Evolutionary conservation across 2,888 invertebrate species (phyloP).

Genomic region (Calephelis perditalis): DNA sequence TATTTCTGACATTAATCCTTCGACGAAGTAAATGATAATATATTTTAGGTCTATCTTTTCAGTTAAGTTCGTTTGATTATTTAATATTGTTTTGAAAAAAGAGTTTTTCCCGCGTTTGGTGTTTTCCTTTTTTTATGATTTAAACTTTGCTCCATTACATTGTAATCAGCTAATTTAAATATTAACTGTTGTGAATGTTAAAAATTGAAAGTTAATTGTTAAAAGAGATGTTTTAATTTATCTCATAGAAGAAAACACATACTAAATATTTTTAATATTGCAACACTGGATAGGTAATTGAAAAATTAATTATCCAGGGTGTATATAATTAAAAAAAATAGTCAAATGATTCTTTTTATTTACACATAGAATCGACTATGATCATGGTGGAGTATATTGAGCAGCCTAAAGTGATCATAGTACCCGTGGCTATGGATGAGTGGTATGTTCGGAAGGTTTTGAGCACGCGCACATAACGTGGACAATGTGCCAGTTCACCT

Average conservation of each 20-base stretch:
- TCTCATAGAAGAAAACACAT: slow-evolving; percentile 14
- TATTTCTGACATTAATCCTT: too few relatives aligned
- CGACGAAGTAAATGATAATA: too few relatives aligned
- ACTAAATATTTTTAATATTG: slow-evolving; percentile 20
- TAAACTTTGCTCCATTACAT: too few relatives aligned
- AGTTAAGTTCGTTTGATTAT: too few relatives aligned
- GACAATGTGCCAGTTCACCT: slow-evolving; percentile 85
- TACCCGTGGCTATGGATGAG: slow-evolving; percentile 88
- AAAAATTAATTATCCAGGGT: not conserved
- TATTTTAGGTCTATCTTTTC: too few relatives aligned
- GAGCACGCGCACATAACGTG: slow-evolving; percentile 87
- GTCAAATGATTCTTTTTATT: slow-evolving; percentile 33
- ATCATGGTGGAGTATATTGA: slow-evolving; percentile 70
- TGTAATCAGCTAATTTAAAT: too few relatives aligned
- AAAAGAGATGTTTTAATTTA: slow-evolving; percentile 27
- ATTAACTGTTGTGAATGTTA: too few relatives aligned
- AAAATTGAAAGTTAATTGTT: not conserved
- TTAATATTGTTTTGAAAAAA: too few relatives aligned
- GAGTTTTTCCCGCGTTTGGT: too few relatives aligned
- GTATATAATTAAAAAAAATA: slow-evolving; percentile 13
- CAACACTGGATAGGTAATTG: slow-evolving; percentile 4
- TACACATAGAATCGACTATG: slow-evolving; percentile 65
- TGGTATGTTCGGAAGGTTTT: slow-evolving; percentile 86
- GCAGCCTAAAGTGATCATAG: slow-evolving; percentile 78
- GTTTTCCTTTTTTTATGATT: too few relatives aligned